phyloP scores from a whole-genome alignment of 64 coral and sea anemone genomes.

The Porites lutea region DNA sequence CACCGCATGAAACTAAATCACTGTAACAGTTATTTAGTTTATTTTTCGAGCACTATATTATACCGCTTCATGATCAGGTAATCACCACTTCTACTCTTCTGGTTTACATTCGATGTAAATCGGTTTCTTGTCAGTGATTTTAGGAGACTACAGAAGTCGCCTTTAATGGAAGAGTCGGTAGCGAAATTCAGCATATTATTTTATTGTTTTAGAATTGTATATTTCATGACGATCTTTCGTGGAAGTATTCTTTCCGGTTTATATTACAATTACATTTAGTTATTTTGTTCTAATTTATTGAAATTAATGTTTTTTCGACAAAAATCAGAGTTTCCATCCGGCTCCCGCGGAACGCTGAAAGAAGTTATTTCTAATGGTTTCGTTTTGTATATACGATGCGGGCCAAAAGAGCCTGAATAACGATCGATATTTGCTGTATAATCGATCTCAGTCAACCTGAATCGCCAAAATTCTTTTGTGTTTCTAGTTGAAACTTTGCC shows the following conservation, averaged over 20 bases:
- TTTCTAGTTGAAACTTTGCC: constrained; percentile 8
- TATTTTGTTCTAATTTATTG: constrained; percentile 13
- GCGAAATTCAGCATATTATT: no score
- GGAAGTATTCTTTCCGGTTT: not conserved
- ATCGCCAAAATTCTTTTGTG: not conserved
- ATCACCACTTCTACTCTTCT: not conserved
- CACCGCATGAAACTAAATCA: no score
- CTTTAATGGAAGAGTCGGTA: no score
- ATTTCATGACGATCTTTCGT: not conserved
- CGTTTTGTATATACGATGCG: not conserved
- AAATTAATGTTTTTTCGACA: not conserved
- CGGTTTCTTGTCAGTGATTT: no score
- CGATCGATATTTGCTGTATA: not conserved
- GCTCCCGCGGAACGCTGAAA: not conserved
- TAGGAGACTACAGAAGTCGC: no score
- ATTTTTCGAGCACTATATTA: no score
- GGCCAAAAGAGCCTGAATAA: not conserved
- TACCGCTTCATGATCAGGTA: not conserved
- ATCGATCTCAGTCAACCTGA: not conserved
- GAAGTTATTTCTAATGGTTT: not conserved
- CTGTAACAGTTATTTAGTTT: no score
- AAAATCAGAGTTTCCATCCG: constrained; percentile 17
- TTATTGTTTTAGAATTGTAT: not conserved
- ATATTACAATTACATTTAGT: constrained; percentile 17
- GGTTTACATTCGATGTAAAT: no score